Evolutionary conservation across 2,888 invertebrate genomes (phyloP), one percentile per base, ranked within the genome.

Genomic region (Embidobia sp.): DNA sequence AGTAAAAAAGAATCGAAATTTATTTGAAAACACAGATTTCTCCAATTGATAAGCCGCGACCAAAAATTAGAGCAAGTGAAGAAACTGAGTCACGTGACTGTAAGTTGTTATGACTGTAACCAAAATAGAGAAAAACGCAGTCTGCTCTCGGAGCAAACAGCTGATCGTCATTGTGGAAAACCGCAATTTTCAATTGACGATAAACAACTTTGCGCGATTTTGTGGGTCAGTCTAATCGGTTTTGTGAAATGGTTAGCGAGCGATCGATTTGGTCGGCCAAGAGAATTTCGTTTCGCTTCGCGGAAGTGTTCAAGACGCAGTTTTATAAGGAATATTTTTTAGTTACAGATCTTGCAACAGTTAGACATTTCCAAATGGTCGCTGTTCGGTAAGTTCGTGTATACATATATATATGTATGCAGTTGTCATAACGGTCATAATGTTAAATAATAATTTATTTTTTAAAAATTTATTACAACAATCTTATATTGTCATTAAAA

Each of bases 361-460:
- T 66, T 53, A 66, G 55, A 46, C 66, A 66, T 46, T 55, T 66
- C 46, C 66, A 55, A 66, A 53, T 66, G 66, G 66, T 66, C 8
- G 46, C 46, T 55, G 33, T 40, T 66, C 46, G 66, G 66, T 66
- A 46, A 66, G 66, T 55, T 46, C 33, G 33, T 7, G 18, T n/a
- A 29, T 42, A 42, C 26, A 51, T 26, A 31, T 26, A 37, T 26
- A 35, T 26, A 53, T 29, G 8, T 27, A 13, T 22, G n/a, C n/a
- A n/a, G n/a, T n/a, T n/a, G n/a, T n/a, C n/a, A n/a, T n/a, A n/a
- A n/a, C n/a, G n/a, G n/a, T n/a, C n/a, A n/a, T n/a, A n/a, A n/a
- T n/a, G n/a, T n/a, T n/a, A n/a, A n/a, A n/a, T n/a, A n/a, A n/a
- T n/a, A n/a, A n/a, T n/a, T n/a, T n/a, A n/a, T n/a, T n/a, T n/a